Percentiles rank a stretch among this genome's conserved stretches.
Conservation (phyloP, 2,113 vertebrate genomes). For the Ammodytes dubius region DNA sequence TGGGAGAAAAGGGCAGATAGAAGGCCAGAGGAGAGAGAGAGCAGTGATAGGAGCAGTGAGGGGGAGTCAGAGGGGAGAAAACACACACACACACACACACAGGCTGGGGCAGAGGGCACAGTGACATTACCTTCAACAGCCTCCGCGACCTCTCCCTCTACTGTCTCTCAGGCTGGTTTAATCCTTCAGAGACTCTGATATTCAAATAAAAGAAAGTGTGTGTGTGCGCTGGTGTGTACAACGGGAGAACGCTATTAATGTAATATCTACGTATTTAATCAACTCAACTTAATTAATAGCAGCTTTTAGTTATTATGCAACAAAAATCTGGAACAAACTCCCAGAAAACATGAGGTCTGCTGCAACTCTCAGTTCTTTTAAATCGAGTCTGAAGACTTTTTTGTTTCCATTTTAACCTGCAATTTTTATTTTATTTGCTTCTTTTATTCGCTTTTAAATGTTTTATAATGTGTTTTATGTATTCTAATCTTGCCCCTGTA, state of each 20-base stretch:
- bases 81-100: not conserved
- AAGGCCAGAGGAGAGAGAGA: constrained; percentile 56
- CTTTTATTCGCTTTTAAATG: no score
- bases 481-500: no score
- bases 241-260: not conserved
- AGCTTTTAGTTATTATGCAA: no score
- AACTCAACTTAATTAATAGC: not conserved
- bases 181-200: not conserved
- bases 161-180: constrained; percentile 21
- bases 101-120: constrained; percentile 64
- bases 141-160: constrained; percentile 33
- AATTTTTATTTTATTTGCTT: no score
- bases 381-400: no score
- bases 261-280: no score
- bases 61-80: constrained; percentile 31
- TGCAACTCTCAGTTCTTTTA: no score
- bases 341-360: no score
- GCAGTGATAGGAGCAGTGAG: constrained; percentile 60
- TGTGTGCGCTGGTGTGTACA: not conserved
- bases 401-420: no score
- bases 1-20: constrained; percentile 61
- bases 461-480: no score
- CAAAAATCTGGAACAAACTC: no score
- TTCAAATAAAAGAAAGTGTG: not conserved
- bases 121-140: constrained; percentile 73